Evolutionary conservation across 1,140 invertebrate species (phyloP), one percentile per base, ranked within the genome.

Genomic region (Psix sp.): DNA sequence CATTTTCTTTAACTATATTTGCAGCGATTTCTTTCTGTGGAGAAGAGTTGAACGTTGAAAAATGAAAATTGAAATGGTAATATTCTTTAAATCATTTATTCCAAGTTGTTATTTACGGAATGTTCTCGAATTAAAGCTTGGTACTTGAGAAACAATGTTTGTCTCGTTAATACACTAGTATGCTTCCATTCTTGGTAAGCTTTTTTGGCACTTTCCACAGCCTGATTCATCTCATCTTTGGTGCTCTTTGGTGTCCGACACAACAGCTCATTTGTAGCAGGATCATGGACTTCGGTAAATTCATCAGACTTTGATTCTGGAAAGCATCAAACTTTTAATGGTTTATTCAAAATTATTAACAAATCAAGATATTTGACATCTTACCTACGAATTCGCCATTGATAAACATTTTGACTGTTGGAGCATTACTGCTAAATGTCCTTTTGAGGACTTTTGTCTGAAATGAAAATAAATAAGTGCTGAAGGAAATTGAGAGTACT

Each of bases 91-190:
- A 48, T 49, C 13, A 42, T 59, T 31, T 36, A 16, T 31, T 7
- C 3, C 24, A 62, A 42, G n/a, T 38, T 49, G 7, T 31, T 13
- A 29, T 80, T 84, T 74, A 93, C 92, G 88, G 94, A 91, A 80
- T 96, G 92, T 33, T 91, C 84, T 66, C 92, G 92, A 68, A 96
- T 94, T 10, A 96, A 88, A 46, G 91, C 88, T 81, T 95, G 94
- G 49, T 93, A 94, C 80, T 94, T 96, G 77, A 99, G 95, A 96
- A 99, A 98, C 13, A 97, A 89, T 84, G 97, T 96, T 86, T 99
- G 98, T 45, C 98, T 90, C 0, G 95, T 94, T 31, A 99, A 88
- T 18, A 99, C 91, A 3, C 98, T 98, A 13, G 95, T 96, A 79
- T 96, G 90, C 35, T 93, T 94, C 98, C 98, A 99, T 43, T 91